phyloP scores from a whole-genome alignment of 1,140 invertebrate species.

The Lethocerus indicus region DNA sequence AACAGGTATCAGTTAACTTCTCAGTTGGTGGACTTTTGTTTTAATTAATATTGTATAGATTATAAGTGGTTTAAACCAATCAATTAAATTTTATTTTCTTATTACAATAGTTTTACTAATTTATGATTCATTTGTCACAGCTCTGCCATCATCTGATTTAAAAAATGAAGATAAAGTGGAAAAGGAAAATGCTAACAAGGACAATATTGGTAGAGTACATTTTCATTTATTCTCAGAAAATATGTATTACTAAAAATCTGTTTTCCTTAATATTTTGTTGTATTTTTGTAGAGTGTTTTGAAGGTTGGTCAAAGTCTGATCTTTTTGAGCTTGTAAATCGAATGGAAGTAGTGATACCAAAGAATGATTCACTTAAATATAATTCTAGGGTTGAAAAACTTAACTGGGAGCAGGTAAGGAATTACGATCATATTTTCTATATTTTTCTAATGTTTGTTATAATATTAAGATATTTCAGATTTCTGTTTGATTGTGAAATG shows the following conservation, averaged over 20 bases:
- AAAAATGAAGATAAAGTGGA: not conserved
- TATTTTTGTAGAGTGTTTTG: not conserved
- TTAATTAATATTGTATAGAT: too few relatives aligned
- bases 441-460: not conserved
- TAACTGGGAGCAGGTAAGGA: slow-evolving; percentile 10
- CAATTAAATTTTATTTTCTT: too few relatives aligned
- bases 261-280: not conserved
- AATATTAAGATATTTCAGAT: not conserved
- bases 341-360: slow-evolving; percentile 3
- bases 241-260: not conserved
- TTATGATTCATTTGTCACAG: not conserved
- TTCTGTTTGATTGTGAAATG: not conserved
- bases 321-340: not conserved
- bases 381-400: slow-evolving; percentile 5
- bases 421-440: not conserved
- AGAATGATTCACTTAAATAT: slow-evolving; percentile 7
- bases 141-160: not conserved
- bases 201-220: not conserved
- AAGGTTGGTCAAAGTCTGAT: slow-evolving; percentile 10
- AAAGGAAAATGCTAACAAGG: not conserved
- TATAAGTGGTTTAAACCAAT: too few relatives aligned
- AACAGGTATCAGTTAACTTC: too few relatives aligned
- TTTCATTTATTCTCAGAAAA: not conserved
- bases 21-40: too few relatives aligned
- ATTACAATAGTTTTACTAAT: too few relatives aligned